These are phyloP conservation scores for Aphelocoma coerulescens DNA, from an alignment of 2,113 vertebrate genomes.

Conservation along the genomic window DNA sequence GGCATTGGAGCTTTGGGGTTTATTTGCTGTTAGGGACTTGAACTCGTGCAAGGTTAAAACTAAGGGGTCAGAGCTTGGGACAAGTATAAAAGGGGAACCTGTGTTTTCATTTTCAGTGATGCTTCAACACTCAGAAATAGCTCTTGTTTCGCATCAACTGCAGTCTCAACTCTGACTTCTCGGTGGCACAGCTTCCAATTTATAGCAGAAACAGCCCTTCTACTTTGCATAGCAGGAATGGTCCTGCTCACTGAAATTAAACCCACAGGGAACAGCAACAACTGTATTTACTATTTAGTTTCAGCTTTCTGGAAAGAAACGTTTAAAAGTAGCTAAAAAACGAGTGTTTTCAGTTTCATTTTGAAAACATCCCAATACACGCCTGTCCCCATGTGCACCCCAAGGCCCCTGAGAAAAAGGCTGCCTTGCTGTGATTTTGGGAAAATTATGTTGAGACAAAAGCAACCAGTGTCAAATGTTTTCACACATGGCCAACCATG, in stretches of 20 bases:
- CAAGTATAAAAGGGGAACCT: background rate
- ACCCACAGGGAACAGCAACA: background rate
- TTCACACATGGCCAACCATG: background rate
- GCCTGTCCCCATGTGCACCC: background rate
- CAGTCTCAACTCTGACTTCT: background rate
- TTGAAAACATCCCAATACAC: background rate
- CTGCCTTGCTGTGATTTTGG: background rate
- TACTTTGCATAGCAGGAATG: background rate
- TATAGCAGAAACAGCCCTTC: background rate
- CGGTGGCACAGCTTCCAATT: background rate
- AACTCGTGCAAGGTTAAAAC: background rate
- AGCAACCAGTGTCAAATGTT: background rate
- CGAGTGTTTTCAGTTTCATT: background rate
- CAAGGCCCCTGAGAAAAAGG: background rate
- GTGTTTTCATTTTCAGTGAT: background rate
- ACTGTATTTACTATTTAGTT: background rate
- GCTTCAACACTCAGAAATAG: background rate
- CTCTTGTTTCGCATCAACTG: background rate
- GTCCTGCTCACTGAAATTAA: background rate
- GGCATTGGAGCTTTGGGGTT: background rate
- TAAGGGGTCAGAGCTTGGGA: background rate
- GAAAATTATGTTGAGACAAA: background rate
- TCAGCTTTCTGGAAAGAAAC: background rate
- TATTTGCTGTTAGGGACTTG: background rate
- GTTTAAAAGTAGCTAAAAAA: background rate